Percentiles rank a stretch among this genome's conserved stretches.
Evolutionary conservation across 2,888 invertebrate genomes (phyloP).

Genomic region (Villa cingulata): DNA sequence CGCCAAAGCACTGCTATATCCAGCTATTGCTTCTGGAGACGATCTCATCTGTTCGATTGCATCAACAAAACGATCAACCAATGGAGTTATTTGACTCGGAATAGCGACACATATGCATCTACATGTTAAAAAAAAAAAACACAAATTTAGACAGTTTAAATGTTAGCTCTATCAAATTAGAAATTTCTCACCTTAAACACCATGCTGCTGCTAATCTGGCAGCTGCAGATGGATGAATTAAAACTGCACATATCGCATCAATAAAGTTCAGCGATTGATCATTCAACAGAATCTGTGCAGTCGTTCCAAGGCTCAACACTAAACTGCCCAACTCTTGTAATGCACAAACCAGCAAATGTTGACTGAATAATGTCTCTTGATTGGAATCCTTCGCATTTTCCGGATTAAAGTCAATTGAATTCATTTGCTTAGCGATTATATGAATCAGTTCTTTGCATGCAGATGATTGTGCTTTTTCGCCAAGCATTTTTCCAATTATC

Average conservation of each 20-base stretch:
- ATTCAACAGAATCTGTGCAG: slow-evolving; percentile 76
- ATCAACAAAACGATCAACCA: slow-evolving; percentile 80
- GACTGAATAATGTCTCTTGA: slow-evolving; percentile 80
- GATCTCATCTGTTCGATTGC: slow-evolving; percentile 80
- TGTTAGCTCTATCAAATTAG: neutral
- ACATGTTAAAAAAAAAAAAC: neutral
- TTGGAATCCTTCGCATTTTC: slow-evolving; percentile 85
- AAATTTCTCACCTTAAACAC: slow-evolving; percentile 47
- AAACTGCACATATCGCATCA: slow-evolving; percentile 48
- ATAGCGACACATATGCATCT: slow-evolving; percentile 83
- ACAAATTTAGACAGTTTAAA: neutral
- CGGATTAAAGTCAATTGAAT: slow-evolving; percentile 82
- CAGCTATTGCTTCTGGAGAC: slow-evolving; percentile 75
- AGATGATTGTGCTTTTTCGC: slow-evolving; percentile 92
- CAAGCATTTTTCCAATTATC: slow-evolving; percentile 83
- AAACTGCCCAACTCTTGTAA: slow-evolving; percentile 83
- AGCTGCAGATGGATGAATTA: slow-evolving; percentile 89
- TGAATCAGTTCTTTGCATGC: slow-evolving; percentile 90
- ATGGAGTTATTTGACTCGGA: slow-evolving; percentile 85
- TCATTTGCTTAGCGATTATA: slow-evolving; percentile 88
- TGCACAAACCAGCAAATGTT: slow-evolving; percentile 83
- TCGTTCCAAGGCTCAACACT: slow-evolving; percentile 83
- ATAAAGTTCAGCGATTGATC: slow-evolving; percentile 68
- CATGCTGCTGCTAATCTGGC: slow-evolving; percentile 89
- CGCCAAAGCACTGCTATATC: slow-evolving; percentile 87